A percentile compares a stretch with the other conserved stretches of the same genome.
Evolutionary conservation across 2,797 vertebrate species (phyloP).

Genomic region (Myioborus miniatus): DNA sequence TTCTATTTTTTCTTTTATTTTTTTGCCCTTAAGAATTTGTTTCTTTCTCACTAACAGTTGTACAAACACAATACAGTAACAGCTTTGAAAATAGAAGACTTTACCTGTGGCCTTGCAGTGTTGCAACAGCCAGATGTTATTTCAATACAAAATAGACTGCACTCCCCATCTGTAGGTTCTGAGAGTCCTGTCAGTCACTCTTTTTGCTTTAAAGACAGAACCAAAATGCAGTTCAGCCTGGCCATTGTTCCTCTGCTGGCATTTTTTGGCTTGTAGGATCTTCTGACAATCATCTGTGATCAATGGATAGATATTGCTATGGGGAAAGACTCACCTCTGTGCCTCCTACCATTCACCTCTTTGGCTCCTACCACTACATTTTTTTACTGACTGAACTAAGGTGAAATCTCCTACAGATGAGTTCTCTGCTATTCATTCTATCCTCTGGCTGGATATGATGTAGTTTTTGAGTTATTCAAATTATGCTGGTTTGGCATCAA

Average conservation of each 20-base stretch:
- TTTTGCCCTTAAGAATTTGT: background rate
- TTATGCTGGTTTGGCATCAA: background rate
- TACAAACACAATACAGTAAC: background rate
- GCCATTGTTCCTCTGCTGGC: background rate
- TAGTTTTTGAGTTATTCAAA: background rate
- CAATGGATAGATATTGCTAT: background rate
- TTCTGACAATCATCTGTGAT: background rate
- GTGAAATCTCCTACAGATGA: background rate
- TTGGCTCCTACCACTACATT: background rate
- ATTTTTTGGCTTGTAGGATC: background rate
- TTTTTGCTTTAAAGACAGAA: background rate
- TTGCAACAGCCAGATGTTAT: background rate
- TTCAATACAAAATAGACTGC: background rate
- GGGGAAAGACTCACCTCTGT: background rate
- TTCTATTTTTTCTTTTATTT: background rate
- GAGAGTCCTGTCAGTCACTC: background rate
- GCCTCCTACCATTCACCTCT: background rate
- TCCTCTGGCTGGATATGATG: background rate
- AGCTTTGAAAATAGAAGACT: background rate
- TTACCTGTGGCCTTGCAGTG: background rate
- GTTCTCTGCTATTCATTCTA: background rate
- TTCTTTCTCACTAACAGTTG: background rate
- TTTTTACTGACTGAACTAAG: background rate
- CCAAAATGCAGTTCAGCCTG: background rate
- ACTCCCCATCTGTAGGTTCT: background rate